Percentiles rank a stretch among this genome's conserved stretches.
Evolutionary conservation across 2,797 vertebrate genomes (phyloP).

Genomic region (Microtus agrestis): DNA sequence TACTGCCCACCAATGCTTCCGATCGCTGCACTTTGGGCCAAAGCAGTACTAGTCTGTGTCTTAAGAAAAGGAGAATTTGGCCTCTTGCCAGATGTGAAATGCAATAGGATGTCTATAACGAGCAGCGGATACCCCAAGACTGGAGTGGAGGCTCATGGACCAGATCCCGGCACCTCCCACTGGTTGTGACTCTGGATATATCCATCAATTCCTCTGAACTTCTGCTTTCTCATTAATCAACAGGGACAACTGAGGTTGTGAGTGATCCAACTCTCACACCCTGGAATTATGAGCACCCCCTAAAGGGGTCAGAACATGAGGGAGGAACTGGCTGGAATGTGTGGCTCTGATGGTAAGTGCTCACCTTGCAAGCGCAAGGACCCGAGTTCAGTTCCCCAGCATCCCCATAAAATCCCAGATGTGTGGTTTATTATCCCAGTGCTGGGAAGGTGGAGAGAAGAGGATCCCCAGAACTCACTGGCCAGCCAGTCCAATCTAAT

Average conservation of each 20-base stretch:
- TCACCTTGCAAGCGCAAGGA: neutral
- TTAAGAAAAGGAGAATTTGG: neutral
- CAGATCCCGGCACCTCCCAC: neutral
- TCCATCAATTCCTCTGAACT: neutral
- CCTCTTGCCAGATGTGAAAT: neutral
- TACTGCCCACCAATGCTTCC: neutral
- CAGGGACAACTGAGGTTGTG: neutral
- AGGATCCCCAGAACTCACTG: neutral
- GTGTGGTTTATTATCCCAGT: neutral
- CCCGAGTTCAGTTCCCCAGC: neutral
- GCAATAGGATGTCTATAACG: rapidly evolving
- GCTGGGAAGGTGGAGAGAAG: neutral
- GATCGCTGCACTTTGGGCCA: neutral
- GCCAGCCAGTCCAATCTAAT: neutral
- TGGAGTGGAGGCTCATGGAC: neutral
- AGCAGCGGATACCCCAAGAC: rapidly evolving
- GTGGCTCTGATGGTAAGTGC: neutral
- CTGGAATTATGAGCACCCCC: neutral
- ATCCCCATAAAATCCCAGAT: neutral
- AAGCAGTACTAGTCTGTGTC: neutral
- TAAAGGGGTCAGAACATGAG: neutral
- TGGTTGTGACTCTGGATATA: neutral
- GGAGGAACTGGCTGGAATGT: neutral
- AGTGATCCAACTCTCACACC: too few species aligned
- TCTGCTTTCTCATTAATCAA: neutral